phyloP scores from a whole-genome alignment of 2,113 vertebrate species.

The Zosterops lateralis region DNA sequence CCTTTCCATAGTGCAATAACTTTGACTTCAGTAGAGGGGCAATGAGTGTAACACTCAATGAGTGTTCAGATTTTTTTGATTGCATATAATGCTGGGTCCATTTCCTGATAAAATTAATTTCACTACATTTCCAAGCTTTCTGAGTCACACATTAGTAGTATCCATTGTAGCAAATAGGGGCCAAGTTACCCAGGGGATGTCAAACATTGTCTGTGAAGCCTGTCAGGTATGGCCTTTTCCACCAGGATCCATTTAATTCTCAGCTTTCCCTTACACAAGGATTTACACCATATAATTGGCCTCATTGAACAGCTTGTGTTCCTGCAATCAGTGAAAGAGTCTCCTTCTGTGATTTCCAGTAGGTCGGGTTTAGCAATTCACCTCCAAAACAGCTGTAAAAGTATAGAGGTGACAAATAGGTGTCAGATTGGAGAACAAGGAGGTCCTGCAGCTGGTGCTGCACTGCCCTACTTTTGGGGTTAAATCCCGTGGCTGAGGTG shows the following conservation, averaged over 20 bases:
- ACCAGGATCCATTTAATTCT: not conserved
- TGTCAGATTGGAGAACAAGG: not conserved
- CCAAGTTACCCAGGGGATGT: not conserved
- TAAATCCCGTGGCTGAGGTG: not conserved
- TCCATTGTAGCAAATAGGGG: not conserved
- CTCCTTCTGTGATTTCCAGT: not conserved
- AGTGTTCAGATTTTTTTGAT: not conserved
- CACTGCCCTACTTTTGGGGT: not conserved
- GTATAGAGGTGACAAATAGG: not conserved
- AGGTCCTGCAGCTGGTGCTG: not conserved
- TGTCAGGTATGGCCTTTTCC: not conserved
- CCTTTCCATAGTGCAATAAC: not conserved
- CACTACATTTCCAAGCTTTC: not conserved
- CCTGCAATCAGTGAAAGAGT: not conserved
- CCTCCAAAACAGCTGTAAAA: not conserved
- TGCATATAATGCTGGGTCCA: not conserved
- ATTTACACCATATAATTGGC: not conserved
- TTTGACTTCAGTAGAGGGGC: not conserved
- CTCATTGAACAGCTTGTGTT: not conserved
- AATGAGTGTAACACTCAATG: not conserved
- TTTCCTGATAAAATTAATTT: not conserved
- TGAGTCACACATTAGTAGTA: not conserved
- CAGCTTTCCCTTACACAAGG: not conserved
- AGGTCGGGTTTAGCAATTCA: not conserved
- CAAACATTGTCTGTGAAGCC: not conserved